Evolutionary conservation across 2,888 invertebrate species (phyloP).

Genomic region (Lycocerus yunnanus): DNA sequence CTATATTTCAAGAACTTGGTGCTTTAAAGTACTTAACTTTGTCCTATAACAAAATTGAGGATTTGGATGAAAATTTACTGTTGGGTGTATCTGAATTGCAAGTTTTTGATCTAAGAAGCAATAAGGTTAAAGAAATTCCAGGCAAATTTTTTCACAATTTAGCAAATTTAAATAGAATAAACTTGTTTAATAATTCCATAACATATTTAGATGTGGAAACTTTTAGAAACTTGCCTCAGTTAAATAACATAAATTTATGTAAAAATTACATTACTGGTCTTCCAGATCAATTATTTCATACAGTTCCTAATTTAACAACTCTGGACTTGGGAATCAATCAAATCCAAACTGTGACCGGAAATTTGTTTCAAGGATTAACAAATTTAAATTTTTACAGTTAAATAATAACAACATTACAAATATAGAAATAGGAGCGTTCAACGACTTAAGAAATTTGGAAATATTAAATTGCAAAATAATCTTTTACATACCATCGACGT

Average conservation of each 20-base stretch:
- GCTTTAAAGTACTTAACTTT: background rate
- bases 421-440: slow-evolving; percentile 1
- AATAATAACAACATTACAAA: background rate
- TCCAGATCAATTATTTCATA: background rate
- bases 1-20: background rate
- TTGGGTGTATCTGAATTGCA: background rate
- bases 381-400: slow-evolving; percentile 1
- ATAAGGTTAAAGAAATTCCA: background rate
- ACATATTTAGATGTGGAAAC: background rate
- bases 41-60: background rate
- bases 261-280: background rate
- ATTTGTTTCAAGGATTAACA: background rate
- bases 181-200: background rate
- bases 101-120: background rate
- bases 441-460: background rate
- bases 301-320: background rate
- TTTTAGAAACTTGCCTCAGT: background rate
- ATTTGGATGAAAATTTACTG: background rate
- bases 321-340: background rate
- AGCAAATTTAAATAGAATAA: background rate
- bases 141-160: background rate
- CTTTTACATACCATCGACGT: background rate
- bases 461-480: slow-evolving; percentile 2
- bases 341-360: background rate
- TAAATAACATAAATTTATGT: background rate